Evolutionary conservation across 2,797 vertebrate genomes (phyloP), one percentile per base, ranked within the genome.

Genomic region (Taeniopygia guttata): DNA sequence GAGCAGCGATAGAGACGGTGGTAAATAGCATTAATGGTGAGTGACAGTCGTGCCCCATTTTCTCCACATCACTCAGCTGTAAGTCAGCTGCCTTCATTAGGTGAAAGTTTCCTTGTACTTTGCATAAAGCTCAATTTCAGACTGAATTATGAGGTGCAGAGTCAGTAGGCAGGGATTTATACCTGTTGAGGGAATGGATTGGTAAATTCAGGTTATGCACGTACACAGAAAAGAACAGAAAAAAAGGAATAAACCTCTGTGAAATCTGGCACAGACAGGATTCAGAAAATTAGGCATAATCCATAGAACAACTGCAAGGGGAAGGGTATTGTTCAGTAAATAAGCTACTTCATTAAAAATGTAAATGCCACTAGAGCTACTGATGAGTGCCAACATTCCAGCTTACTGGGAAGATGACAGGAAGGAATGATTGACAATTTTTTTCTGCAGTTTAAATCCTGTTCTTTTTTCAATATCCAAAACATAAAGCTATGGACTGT

Each of bases 341-440:
- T 92, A 93, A 94, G 62, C 82, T 86, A 42, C 79, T 93, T 94
- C 76, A 92, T 94, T 96, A 93, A 93, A 90, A 87, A 95, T 95
- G 81, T 73, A 94, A 95, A 95, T 95, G 16, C 59, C 42, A 45
- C n/a, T 76, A 54, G 16, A 88, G 20, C 36, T 87, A 48, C 55
- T 81, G 72, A 74, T 13, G 38, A 63, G 23, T 86, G 81, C 59
- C 93, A 93, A 11, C 52, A 46, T 80, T 87, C 73, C 45, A 72
- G 68, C 26, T 95, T 89, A 48, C n/a, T 73, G 0, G 0, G 43
- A 95, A 93, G 68, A 95, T 88, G 82, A 80, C 25, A 87, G 52
- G n/a, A 82, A 94, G 68, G 25, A 69, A 93, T 64, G 77, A 94
- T 17, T 95, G 91, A 84, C 45, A 42, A 3, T 23, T 34, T 75